Percentiles rank a stretch among this genome's conserved stretches.
Conservation (phyloP, 1,140 invertebrate species). For the Apis florea region DNA sequence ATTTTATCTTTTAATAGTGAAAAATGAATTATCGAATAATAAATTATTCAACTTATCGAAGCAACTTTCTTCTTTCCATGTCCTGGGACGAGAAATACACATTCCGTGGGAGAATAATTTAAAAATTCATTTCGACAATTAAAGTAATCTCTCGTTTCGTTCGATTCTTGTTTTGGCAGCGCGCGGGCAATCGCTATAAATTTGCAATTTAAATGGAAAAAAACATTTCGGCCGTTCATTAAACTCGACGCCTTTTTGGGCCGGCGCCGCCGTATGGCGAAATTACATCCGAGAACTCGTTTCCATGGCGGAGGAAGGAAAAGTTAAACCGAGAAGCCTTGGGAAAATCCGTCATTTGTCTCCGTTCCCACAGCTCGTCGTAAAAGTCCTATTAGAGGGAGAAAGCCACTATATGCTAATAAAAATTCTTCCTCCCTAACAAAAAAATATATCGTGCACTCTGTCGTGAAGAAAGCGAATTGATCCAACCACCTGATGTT, state of each 20-base stretch:
- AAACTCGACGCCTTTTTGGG: background rate
- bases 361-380: background rate
- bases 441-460: background rate
- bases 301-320: background rate
- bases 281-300: constrained; percentile 1
- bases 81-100: too few relatives aligned
- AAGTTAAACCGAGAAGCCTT: background rate
- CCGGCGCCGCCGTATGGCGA: background rate
- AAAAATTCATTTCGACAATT: too few relatives aligned
- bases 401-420: background rate
- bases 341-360: background rate
- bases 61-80: too few relatives aligned
- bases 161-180: background rate
- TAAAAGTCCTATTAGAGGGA: background rate
- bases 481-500: background rate
- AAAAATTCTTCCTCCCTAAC: background rate
- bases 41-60: too few relatives aligned
- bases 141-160: too few relatives aligned
- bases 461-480: background rate
- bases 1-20: too few relatives aligned
- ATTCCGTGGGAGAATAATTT: too few relatives aligned
- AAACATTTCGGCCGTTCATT: background rate
- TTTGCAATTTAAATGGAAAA: constrained; percentile 12
- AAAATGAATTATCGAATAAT: too few relatives aligned
- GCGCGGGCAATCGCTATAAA: background rate